Evolutionary conservation across 2,888 invertebrate species (phyloP), one percentile per base, ranked within the genome.

Genomic region (Polydrusus pterygomalis): DNA sequence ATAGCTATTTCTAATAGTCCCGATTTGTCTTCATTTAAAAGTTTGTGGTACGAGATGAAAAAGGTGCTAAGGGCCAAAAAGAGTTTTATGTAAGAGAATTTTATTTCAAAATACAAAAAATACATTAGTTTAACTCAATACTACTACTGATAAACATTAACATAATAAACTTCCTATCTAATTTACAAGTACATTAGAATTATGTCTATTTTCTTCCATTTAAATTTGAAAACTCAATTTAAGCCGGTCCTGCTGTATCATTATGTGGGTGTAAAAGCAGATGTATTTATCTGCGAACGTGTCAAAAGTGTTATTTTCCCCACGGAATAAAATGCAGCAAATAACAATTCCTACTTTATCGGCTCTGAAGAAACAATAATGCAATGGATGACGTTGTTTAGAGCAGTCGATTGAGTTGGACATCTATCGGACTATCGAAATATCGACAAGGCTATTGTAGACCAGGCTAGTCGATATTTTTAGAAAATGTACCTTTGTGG

Each of bases 281-380:
- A 80, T 79, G 81, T 78, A 75, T 80, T 83, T 82, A 83, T 83
- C 82, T 74, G 79, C 62, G 70, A 77, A 80, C 78, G 79, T 80
- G 83, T 83, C 83, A 82, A 82, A 83, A 82, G 81, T 82, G 81
- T 83, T 82, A 81, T 82, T 82, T 81, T 82, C 80, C 79, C 63
- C 70, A 74, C 79, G 79, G 82, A 82, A 83, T 81, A 82, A 83
- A 83, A 83, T 83, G 81, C 81, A 77, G 78, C 80, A 75, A 78
- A 80, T 79, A 80, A 82, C 81, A 81, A 83, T 81, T 79, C 78
- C 65, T 70, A 79, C 75, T 78, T 78, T 78, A 78, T 78, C 78
- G 73, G 72, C 60, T 38, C 51, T 67, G 77, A 78, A 78, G 80
- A 79, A 77, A 79, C 79, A 80, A 82, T 82, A 82, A 82, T 81